Percentiles rank a stretch among this genome's conserved stretches.
These are phyloP conservation scores for Pristis pectinata DNA, from an alignment of 2,797 vertebrate genomes.

Conservation along the genomic window DNA sequence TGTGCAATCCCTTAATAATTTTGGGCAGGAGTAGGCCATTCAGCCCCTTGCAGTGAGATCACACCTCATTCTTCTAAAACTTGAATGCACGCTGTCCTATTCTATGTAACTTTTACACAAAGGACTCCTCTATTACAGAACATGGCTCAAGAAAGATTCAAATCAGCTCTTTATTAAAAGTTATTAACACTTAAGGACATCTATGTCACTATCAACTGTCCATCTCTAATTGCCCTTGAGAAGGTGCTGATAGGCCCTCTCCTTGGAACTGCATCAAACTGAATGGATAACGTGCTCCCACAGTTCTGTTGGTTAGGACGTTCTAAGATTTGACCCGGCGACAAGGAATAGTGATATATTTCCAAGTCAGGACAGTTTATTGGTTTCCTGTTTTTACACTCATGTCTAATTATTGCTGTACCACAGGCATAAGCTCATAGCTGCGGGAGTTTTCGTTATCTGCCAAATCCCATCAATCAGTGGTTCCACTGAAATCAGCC, in stretches of 20 bases:
- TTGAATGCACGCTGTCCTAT: no score
- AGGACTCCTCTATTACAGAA: not conserved
- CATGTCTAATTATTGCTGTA: not conserved
- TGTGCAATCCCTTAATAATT: no score
- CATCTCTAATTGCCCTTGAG: not conserved
- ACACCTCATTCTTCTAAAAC: not conserved
- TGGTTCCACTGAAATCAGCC: not conserved
- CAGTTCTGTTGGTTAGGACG: not conserved
- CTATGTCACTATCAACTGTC: not conserved
- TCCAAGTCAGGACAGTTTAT: not conserved
- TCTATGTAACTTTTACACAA: no score
- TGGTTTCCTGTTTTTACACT: no score
- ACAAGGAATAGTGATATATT: not conserved
- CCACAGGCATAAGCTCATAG: not conserved
- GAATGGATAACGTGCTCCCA: not conserved
- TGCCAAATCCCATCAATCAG: not conserved
- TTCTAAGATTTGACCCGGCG: not conserved
- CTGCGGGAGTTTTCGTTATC: not conserved
- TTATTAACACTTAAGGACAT: not conserved
- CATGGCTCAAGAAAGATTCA: not conserved
- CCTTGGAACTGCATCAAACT: not conserved
- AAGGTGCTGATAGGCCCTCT: not conserved
- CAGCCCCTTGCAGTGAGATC: not conserved
- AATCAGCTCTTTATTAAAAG: not conserved
- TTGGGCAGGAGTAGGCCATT: no score